Conservation (phyloP, 2,888 invertebrate species). For the Apamea monoglypha region DNA sequence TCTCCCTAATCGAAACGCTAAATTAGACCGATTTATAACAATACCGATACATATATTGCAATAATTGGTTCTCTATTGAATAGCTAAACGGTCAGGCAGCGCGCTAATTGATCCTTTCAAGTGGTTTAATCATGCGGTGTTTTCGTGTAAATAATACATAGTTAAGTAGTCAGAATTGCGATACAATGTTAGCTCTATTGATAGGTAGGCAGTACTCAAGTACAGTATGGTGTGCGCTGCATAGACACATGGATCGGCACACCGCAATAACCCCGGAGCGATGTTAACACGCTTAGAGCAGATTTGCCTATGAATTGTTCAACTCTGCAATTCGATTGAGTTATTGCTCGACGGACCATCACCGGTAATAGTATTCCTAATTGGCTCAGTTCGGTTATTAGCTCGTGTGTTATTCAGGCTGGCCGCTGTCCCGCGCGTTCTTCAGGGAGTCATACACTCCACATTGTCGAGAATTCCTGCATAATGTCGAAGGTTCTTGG, state of each 20-base stretch:
- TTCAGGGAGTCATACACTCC: slow-evolving; percentile 67
- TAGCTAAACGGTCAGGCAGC: slow-evolving; percentile 64
- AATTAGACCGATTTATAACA: slow-evolving; percentile 73
- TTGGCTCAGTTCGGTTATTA: slow-evolving; percentile 69
- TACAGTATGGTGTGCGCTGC: slow-evolving; percentile 64
- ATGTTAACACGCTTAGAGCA: slow-evolving; percentile 87
- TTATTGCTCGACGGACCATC: slow-evolving; percentile 79
- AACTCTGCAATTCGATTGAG: slow-evolving; percentile 82
- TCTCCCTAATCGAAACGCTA: slow-evolving; percentile 66
- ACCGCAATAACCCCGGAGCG: slow-evolving; percentile 85
- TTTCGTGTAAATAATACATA: slow-evolving; percentile 59
- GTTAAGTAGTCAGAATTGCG: slow-evolving; percentile 48
- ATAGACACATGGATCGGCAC: slow-evolving; percentile 78
- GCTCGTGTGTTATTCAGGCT: slow-evolving; percentile 58
- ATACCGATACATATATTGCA: slow-evolving; percentile 64
- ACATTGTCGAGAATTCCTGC: slow-evolving; percentile 67
- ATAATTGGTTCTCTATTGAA: slow-evolving; percentile 66
- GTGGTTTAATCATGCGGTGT: slow-evolving; percentile 69
- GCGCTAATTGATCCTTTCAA: slow-evolving; percentile 75
- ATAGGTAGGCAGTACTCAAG: slow-evolving; percentile 44
- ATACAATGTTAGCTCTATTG: slow-evolving; percentile 43
- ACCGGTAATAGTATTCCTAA: slow-evolving; percentile 74
- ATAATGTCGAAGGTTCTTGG: slow-evolving; percentile 74
- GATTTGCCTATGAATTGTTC: slow-evolving; percentile 88
- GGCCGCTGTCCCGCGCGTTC: slow-evolving; percentile 50